Evolutionary conservation across 2,113 vertebrate genomes (phyloP).

Genomic region (Irena cyanogastra): DNA sequence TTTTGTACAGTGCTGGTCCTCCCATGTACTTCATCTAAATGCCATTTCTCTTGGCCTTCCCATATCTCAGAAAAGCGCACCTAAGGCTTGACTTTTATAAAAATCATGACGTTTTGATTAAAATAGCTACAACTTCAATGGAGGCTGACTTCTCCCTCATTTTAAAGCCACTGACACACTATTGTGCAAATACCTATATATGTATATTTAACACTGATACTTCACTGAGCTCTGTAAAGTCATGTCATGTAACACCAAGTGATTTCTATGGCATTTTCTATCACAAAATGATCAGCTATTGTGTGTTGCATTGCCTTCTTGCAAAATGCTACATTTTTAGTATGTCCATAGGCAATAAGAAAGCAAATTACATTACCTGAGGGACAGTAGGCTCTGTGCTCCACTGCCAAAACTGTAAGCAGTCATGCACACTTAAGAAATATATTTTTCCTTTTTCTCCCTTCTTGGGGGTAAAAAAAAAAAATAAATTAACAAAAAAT

Average conservation of each 20-base stretch:
- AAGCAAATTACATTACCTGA: slow-evolving; percentile 11
- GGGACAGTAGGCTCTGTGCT: neutral
- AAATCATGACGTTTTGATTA: neutral
- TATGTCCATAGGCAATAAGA: neutral
- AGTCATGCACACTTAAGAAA: neutral
- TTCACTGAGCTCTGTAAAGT: slow-evolving; percentile 12
- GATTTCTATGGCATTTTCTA: neutral
- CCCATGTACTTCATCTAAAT: neutral
- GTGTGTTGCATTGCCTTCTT: neutral
- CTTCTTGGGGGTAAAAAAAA: neutral
- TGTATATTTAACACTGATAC: neutral
- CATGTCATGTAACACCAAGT: neutral
- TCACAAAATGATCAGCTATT: neutral
- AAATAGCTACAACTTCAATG: slow-evolving; percentile 4
- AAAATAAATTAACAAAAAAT: neutral
- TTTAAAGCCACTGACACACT: neutral
- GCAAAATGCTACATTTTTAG: neutral
- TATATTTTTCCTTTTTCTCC: neutral
- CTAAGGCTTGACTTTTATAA: neutral
- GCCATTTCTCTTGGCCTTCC: neutral
- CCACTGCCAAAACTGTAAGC: neutral
- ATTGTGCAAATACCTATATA: neutral
- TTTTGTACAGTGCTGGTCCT: neutral
- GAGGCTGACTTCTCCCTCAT: neutral
- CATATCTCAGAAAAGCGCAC: neutral